These are phyloP conservation scores for Melanotaenia duboulayi DNA, from an alignment of 2,113 vertebrate genomes.

Conservation along the genomic window DNA sequence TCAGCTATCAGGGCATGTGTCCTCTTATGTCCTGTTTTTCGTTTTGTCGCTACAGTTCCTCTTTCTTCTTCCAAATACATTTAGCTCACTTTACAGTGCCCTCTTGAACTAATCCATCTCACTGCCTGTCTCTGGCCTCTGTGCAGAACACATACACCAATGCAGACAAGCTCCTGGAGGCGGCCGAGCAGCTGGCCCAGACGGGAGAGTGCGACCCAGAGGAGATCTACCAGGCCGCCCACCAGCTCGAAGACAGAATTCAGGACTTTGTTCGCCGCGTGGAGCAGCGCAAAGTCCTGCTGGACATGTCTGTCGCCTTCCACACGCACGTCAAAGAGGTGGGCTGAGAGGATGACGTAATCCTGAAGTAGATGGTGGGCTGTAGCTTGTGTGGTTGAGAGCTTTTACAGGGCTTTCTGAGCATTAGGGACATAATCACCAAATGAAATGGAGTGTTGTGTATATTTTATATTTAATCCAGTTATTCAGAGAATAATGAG, in stretches of 20 bases:
- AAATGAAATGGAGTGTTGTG: conserved; percentile 20
- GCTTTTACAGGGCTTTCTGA: conserved; percentile 29
- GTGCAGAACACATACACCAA: conserved; percentile 97
- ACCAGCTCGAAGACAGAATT: conserved; percentile 97
- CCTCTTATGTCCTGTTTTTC: conserved; percentile 29
- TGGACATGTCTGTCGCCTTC: conserved; percentile 99
- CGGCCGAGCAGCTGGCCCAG: conserved; percentile 97
- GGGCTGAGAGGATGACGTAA: conserved; percentile 55
- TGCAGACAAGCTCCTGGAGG: conserved; percentile 96
- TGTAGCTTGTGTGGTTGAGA: conserved; percentile 56
- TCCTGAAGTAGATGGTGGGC: conserved; percentile 60
- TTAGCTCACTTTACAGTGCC: background rate
- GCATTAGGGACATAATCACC: conserved; percentile 46
- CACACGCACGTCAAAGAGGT: conserved; percentile 99
- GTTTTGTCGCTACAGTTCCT: background rate
- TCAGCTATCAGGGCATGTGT: conserved; percentile 20
- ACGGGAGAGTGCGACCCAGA: conserved; percentile 98
- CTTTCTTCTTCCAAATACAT: background rate
- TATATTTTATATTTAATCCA: background rate
- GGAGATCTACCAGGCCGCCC: conserved; percentile 98
- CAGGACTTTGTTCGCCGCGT: conserved; percentile 98
- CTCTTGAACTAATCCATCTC: conserved; percentile 21
- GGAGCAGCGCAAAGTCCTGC: conserved; percentile 95
- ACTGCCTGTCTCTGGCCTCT: background rate
- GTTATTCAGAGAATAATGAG: conserved; percentile 2